Conservation (phyloP, 2,797 vertebrate species). For the Hydrolagus colliei region DNA sequence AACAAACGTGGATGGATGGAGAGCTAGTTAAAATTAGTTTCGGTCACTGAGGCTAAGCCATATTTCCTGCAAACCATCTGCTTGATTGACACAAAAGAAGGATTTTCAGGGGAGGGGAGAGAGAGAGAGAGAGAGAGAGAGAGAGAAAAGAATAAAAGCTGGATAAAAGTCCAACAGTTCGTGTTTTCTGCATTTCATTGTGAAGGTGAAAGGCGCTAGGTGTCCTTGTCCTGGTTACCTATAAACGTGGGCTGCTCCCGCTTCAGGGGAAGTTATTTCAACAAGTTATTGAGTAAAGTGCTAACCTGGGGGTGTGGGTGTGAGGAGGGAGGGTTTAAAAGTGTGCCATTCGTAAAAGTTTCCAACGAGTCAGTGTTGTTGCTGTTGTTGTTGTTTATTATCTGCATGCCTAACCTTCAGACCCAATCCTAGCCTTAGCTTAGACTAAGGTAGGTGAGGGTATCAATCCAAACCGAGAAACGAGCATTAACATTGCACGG, state of each 20-base stretch:
- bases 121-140: slow-evolving; percentile 39
- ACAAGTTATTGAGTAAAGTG: no score
- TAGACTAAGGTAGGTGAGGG: no score
- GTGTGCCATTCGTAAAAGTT: no score
- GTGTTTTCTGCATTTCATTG: slow-evolving; percentile 59
- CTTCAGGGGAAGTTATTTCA: not conserved
- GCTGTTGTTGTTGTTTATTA: no score
- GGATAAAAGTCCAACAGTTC: slow-evolving; percentile 59
- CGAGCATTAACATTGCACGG: no score
- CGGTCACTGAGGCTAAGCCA: slow-evolving; percentile 86
- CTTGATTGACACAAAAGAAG: slow-evolving; percentile 88
- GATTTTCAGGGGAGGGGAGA: slow-evolving; percentile 69
- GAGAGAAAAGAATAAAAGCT: slow-evolving; percentile 63
- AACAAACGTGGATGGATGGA: slow-evolving; percentile 89
- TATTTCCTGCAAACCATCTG: slow-evolving; percentile 98
- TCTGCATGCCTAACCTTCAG: no score
- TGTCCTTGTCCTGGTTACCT: slow-evolving; percentile 40
- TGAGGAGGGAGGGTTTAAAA: no score
- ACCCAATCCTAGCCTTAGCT: no score
- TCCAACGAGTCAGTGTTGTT: no score
- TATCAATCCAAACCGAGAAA: not conserved
- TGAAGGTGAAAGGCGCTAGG: slow-evolving; percentile 63
- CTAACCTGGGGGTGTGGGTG: no score
- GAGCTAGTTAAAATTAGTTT: slow-evolving; percentile 98
- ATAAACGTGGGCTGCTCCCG: not conserved